Conservation (phyloP, 2,113 vertebrate species). For the Sinocyclocheilus anshuiensis region DNA sequence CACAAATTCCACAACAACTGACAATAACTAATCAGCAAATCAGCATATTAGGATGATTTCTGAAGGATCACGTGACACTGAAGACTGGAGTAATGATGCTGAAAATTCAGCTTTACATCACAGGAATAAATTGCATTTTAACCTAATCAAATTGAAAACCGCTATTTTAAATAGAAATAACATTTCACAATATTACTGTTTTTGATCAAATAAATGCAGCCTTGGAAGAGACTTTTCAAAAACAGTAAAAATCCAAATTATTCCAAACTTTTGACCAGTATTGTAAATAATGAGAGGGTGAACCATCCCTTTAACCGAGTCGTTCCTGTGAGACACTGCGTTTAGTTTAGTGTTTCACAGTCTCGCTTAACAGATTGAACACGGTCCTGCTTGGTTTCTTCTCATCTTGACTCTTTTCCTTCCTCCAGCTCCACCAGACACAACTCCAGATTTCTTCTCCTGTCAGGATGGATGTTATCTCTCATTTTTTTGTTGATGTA, state of each 20-base stretch:
- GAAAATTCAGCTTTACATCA: not conserved
- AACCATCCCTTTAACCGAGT: not conserved
- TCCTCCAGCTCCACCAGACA: slow-evolving; percentile 71
- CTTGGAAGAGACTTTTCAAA: not conserved
- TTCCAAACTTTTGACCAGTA: not conserved
- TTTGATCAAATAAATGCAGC: not conserved
- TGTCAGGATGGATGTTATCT: slow-evolving; percentile 39
- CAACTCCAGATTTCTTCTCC: slow-evolving; percentile 62
- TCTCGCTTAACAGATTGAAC: not conserved
- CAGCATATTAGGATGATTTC: not conserved
- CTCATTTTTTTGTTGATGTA: slow-evolving; percentile 46
- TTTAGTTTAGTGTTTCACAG: slow-evolving; percentile 15
- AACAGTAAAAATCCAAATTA: not conserved
- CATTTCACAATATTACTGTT: not conserved
- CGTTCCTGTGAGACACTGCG: not conserved
- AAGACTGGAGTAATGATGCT: not conserved
- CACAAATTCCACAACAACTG: no score
- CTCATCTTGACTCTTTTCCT: not conserved
- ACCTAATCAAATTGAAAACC: not conserved
- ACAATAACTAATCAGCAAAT: no score
- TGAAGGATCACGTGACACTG: not conserved
- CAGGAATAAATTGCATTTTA: not conserved
- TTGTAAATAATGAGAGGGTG: not conserved
- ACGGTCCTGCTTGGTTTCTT: not conserved
- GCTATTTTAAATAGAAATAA: not conserved